Evolutionary conservation across 2,888 invertebrate species (phyloP).

Genomic region (Cantharis rustica): DNA sequence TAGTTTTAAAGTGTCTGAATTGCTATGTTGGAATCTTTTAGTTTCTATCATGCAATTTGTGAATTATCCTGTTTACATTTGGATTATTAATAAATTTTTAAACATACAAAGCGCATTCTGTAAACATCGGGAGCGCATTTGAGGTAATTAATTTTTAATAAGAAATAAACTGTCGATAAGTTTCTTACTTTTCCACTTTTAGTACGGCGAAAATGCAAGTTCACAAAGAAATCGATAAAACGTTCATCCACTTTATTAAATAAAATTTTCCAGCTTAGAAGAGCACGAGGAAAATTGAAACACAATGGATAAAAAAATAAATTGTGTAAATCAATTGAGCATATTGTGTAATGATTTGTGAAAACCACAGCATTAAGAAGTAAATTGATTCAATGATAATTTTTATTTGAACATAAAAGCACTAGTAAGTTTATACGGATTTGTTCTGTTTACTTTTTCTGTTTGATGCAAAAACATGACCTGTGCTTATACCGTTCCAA

Average conservation of each 20-base stretch:
- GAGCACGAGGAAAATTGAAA: not conserved
- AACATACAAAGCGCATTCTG: not conserved
- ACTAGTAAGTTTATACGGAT: constrained; percentile 31
- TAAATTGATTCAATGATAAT: constrained; percentile 28
- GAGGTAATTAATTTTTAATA: not conserved
- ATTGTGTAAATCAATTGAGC: not conserved
- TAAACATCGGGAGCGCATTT: not conserved
- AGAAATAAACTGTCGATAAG: not conserved
- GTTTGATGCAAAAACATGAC: constrained; percentile 31
- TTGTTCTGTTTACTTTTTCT: constrained; percentile 29
- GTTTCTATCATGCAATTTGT: not conserved
- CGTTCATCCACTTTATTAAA: not conserved
- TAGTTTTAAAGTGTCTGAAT: too few relatives aligned
- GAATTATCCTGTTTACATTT: not conserved
- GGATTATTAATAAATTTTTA: not conserved
- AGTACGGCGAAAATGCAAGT: not conserved
- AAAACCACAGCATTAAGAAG: constrained; percentile 24
- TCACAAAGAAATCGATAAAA: not conserved
- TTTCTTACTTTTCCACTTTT: not conserved
- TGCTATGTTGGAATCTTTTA: too few relatives aligned
- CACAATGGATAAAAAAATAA: not conserved
- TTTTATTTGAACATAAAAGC: constrained; percentile 31
- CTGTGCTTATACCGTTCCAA: constrained; percentile 26
- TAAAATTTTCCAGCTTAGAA: not conserved
- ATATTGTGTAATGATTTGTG: not conserved